Evolutionary conservation across 2,113 vertebrate species (phyloP).

Genomic region (Oenanthe melanoleuca): DNA sequence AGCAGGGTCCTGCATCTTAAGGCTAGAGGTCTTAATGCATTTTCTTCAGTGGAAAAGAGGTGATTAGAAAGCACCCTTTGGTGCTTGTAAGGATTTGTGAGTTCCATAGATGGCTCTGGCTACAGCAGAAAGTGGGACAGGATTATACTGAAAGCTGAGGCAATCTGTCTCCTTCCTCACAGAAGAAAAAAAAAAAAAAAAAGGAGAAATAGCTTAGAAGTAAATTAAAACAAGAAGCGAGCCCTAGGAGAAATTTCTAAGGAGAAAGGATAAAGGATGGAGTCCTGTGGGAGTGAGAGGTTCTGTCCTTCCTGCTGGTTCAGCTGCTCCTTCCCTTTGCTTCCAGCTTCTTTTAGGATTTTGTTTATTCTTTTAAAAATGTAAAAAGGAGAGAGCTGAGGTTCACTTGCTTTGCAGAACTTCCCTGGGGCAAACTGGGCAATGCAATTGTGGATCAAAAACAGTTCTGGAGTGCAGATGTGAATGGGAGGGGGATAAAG

Average conservation of each 20-base stretch:
- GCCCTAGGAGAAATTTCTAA: neutral
- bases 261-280: neutral
- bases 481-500: neutral
- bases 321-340: neutral
- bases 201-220: neutral
- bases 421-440: neutral
- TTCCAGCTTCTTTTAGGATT: neutral
- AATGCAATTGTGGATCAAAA: neutral
- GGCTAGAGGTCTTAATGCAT: neutral
- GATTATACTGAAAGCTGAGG: neutral
- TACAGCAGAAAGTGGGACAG: neutral
- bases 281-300: neutral
- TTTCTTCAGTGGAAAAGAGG: neutral
- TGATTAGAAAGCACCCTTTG: neutral
- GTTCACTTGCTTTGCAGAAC: neutral
- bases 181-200: neutral
- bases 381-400: neutral
- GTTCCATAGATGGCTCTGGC: neutral
- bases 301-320: neutral
- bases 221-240: neutral
- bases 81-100: neutral
- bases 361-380: neutral
- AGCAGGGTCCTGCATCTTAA: neutral
- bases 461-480: neutral
- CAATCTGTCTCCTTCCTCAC: neutral